Conservation (phyloP, 2,888 invertebrate species). For the Drosophila buzzatii region DNA sequence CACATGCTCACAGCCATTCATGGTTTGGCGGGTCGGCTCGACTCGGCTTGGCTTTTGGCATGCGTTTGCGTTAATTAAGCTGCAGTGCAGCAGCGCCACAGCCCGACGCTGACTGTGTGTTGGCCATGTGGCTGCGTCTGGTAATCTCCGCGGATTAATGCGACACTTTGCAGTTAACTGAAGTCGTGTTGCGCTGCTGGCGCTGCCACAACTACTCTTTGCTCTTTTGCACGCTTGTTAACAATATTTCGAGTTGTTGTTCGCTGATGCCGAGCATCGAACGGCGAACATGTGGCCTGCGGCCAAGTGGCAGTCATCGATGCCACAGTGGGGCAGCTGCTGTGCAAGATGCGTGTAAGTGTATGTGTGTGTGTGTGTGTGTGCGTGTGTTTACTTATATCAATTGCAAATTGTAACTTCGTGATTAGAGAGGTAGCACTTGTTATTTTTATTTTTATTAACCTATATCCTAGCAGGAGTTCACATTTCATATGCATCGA, state of each 20-base stretch:
- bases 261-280: constrained; percentile 28
- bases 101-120: constrained; percentile 48
- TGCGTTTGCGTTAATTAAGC: constrained; percentile 77
- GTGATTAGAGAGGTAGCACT: neutral
- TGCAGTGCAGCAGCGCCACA: constrained; percentile 43
- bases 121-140: constrained; percentile 62
- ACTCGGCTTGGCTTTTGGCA: constrained; percentile 63
- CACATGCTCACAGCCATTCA: constrained; percentile 39
- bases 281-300: constrained; percentile 65
- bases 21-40: constrained; percentile 25
- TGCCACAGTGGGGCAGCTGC: constrained; percentile 44
- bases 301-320: constrained; percentile 51
- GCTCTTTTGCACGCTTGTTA: constrained; percentile 75
- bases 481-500: constrained; percentile 37
- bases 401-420: constrained; percentile 12
- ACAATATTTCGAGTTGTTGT: constrained; percentile 73
- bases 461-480: neutral
- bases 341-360: constrained; percentile 6
- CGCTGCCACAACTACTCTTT: constrained; percentile 33
- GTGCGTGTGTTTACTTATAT: constrained; percentile 1
- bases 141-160: constrained; percentile 78
- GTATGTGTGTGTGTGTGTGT: neutral
- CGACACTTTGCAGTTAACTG: constrained; percentile 70
- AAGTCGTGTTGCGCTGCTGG: constrained; percentile 60
- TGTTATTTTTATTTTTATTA: neutral